A percentile compares a stretch with the other conserved stretches of the same genome.
phyloP scores from a whole-genome alignment of 2,888 invertebrate species.

The Brachyopa scutellaris region DNA sequence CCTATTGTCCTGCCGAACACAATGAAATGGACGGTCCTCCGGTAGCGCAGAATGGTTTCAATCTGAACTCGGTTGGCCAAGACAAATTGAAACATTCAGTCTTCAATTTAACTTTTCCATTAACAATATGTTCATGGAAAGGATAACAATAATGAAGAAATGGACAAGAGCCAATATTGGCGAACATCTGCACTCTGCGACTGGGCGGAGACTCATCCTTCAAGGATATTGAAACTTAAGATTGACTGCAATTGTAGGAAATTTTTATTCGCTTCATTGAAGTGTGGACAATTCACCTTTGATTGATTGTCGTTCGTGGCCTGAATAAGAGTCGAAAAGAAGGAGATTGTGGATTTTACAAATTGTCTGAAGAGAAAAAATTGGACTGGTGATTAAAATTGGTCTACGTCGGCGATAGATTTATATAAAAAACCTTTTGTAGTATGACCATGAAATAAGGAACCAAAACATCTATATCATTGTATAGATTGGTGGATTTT shows the following conservation, averaged over 20 bases:
- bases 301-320: slow-evolving; percentile 43
- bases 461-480: too few relatives aligned
- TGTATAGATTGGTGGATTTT: too few relatives aligned
- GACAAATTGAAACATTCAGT: slow-evolving; percentile 56
- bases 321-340: neutral
- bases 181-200: slow-evolving; percentile 26
- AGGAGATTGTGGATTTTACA: slow-evolving; percentile 21
- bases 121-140: slow-evolving; percentile 34
- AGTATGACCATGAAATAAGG: too few relatives aligned
- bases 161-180: slow-evolving; percentile 51
- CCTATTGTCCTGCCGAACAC: neutral
- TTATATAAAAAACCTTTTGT: too few relatives aligned
- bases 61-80: slow-evolving; percentile 29
- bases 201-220: neutral
- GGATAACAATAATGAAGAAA: slow-evolving; percentile 49
- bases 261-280: slow-evolving; percentile 60
- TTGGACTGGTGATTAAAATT: slow-evolving; percentile 47
- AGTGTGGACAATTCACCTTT: slow-evolving; percentile 63
- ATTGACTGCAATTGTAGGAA: slow-evolving; percentile 43
- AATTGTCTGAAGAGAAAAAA: slow-evolving; percentile 30
- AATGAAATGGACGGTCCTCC: neutral
- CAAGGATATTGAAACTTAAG: slow-evolving; percentile 46
- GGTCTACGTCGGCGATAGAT: neutral
- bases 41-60: neutral
- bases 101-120: slow-evolving; percentile 60